phyloP scores from a whole-genome alignment of 1,140 invertebrate species.

The Drosophila kohkoa region DNA sequence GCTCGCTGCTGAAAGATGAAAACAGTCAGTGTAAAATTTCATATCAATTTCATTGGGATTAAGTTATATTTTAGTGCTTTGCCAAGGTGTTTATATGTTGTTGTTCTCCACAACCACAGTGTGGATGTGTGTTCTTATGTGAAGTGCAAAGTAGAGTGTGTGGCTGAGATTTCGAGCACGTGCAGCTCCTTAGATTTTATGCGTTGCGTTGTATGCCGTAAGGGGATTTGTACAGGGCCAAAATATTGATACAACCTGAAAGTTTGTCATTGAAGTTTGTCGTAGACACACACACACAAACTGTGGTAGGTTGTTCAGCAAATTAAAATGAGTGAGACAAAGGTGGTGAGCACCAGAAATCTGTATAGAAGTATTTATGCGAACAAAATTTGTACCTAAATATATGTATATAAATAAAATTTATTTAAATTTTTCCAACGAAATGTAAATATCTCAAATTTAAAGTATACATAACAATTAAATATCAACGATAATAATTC shows the following conservation, averaged over 20 bases:
- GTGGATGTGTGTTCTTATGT: constrained; percentile 9
- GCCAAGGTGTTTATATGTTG: constrained; percentile 69
- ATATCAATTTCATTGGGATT: constrained; percentile 79
- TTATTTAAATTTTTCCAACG: too few species aligned
- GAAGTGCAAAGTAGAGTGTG: constrained; percentile 22
- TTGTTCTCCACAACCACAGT: constrained; percentile 11
- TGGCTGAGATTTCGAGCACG: constrained; percentile 74
- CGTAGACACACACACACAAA: background rate
- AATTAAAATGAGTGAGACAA: constrained; percentile 1
- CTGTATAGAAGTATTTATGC: too few species aligned
- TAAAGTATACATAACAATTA: too few species aligned
- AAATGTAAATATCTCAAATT: background rate
- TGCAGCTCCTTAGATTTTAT: constrained; percentile 72
- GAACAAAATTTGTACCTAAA: too few species aligned
- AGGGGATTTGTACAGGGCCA: constrained; percentile 39
- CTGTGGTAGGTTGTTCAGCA: background rate
- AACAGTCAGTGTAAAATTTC: constrained; percentile 63
- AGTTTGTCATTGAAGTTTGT: constrained; percentile 22
- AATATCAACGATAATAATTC: too few species aligned
- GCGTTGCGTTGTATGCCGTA: constrained; percentile 52
- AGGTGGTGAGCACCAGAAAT: background rate
- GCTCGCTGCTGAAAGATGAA: constrained; percentile 8
- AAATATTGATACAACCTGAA: constrained; percentile 71
- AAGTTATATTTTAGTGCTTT: constrained; percentile 80
- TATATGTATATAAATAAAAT: background rate